Evolutionary conservation across 1,140 invertebrate genomes (phyloP), one percentile per base, ranked within the genome.

Genomic region (Drosophila kikkawai): DNA sequence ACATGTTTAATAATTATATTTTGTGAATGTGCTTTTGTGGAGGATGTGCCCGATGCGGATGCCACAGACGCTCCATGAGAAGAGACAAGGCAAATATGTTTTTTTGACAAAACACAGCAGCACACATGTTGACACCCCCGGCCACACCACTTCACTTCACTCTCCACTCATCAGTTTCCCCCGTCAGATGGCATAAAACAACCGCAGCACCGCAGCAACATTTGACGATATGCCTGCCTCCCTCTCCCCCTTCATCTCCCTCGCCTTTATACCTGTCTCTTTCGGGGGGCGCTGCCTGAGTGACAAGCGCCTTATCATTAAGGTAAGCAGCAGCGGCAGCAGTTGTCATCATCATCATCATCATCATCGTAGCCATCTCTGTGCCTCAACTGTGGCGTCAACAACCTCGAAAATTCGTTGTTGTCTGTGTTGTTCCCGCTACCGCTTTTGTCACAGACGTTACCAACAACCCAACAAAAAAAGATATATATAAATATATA

Each of bases 1-100:
- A 88, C 84, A 88, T 88, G 84, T 88, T 88, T 90, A 88, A 88
- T 88, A 88, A 88, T 88, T 88, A 88, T 88, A 90, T 88, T 87
- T 88, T 76, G 84, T 88, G 84, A 88, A 90, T 87, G 63, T 84
- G 81, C 85, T 85, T 79, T 84, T 74, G 70, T 73, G 53, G 51
- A 39, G 53, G 51, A 39, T 73, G 55, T 73, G 65, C 42, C 42
- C 65, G 65, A 67, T 70, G 68, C 26, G 47, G 61, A 51, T 73
- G 51, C 60, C 58, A 78, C 64, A 68, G 44, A 55, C 57, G 48
- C 51, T 55, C 7, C 32, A 56, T 19, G 39, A 75, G 51, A 55
- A 79, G 70, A 90, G 78, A 90, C 85, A 90, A 85, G 84, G 78
- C 79, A 85, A 88, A 90, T 90, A 85, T 90, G 79, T 90, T 90